phyloP scores from a whole-genome alignment of 2,888 invertebrate species.

The Horisme vitalbata region DNA sequence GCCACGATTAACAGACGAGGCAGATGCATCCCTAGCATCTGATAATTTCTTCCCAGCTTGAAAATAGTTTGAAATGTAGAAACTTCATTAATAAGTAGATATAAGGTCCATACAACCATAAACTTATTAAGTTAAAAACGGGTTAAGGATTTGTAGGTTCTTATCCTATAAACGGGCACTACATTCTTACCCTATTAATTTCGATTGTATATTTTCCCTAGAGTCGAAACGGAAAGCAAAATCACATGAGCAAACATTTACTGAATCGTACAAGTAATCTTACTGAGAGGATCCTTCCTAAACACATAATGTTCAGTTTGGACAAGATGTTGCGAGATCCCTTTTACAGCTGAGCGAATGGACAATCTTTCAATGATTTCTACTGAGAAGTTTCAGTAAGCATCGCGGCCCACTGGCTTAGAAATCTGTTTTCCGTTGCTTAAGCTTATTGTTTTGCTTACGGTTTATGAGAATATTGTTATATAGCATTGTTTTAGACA shows the following conservation, averaged over 20 bases:
- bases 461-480: slow-evolving; percentile 9
- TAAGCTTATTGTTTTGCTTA: slow-evolving; percentile 20
- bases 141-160: too few species aligned
- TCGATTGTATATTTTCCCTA: slow-evolving; percentile 14
- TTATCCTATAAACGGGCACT: background rate
- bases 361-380: slow-evolving; percentile 29
- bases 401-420: slow-evolving; percentile 22
- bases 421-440: slow-evolving; percentile 24
- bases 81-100: too few species aligned
- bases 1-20: too few species aligned
- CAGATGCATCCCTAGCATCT: too few species aligned
- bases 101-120: too few species aligned
- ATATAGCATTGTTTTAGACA: too few species aligned
- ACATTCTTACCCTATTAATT: slow-evolving; percentile 15
- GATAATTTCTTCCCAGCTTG: too few species aligned
- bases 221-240: slow-evolving; percentile 17
- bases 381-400: slow-evolving; percentile 23
- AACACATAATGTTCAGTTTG: slow-evolving; percentile 24
- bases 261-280: slow-evolving; percentile 25
- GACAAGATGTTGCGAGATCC: slow-evolving; percentile 21
- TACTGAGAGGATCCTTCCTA: slow-evolving; percentile 20
- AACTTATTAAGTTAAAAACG: too few species aligned
- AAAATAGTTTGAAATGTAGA: too few species aligned
- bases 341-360: slow-evolving; percentile 27
- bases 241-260: slow-evolving; percentile 28